Evolutionary conservation across 2,797 vertebrate genomes (phyloP).

Genomic region (Psittacula echo): DNA sequence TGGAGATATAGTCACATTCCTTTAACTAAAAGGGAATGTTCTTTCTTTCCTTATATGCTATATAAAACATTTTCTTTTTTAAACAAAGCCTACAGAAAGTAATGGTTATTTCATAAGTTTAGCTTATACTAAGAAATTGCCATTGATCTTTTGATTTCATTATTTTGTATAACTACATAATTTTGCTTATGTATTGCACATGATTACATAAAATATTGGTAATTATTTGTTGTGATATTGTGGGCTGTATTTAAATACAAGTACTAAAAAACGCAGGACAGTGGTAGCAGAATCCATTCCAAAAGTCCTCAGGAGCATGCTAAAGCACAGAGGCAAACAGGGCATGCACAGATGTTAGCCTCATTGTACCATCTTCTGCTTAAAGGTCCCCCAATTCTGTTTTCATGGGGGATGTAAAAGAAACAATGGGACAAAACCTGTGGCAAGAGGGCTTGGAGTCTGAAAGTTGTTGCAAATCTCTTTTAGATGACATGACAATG

Average conservation of each 20-base stretch:
- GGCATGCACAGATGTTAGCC: fast-evolving
- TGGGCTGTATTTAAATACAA: neutral
- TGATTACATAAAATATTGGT: neutral
- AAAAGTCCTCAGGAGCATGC: neutral
- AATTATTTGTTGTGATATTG: neutral
- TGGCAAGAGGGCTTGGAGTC: neutral
- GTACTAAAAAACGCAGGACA: neutral
- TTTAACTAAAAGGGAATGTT: neutral
- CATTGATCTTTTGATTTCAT: neutral
- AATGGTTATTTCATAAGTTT: neutral
- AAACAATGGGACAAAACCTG: neutral
- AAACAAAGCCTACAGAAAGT: neutral
- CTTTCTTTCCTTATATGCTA: neutral
- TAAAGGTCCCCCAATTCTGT: neutral
- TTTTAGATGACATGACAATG: neutral
- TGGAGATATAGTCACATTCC: neutral
- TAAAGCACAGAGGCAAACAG: neutral
- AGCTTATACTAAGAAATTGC: neutral
- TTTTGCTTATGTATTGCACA: neutral
- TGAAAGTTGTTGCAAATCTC: neutral
- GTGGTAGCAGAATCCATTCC: neutral
- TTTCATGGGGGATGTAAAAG: neutral
- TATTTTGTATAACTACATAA: neutral
- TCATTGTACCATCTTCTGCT: neutral
- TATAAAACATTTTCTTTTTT: neutral